Evolutionary conservation across 2,113 vertebrate species (phyloP).

Genomic region (Mesocricetus auratus): DNA sequence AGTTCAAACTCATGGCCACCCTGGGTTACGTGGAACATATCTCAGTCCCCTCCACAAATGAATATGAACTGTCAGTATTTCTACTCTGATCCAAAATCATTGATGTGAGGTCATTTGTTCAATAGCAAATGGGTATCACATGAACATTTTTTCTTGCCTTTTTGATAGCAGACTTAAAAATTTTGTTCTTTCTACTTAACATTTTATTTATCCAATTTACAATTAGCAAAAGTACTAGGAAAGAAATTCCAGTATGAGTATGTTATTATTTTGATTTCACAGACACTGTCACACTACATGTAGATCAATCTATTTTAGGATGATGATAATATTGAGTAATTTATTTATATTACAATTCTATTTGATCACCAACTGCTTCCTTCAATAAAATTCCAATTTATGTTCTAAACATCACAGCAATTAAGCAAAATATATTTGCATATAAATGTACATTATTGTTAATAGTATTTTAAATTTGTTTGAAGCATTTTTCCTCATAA

Average conservation of each 20-base stretch:
- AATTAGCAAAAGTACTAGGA: not conserved
- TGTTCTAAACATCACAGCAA: not conserved
- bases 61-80: not conserved
- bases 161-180: not conserved
- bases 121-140: not conserved
- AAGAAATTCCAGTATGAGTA: not conserved
- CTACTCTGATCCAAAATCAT: not conserved
- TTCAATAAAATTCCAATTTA: not conserved
- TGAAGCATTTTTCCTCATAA: not conserved
- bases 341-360: not conserved
- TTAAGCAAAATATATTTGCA: not conserved
- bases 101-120: not conserved
- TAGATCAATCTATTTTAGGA: not conserved
- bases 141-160: not conserved
- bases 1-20: not conserved
- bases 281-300: not conserved
- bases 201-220: not conserved
- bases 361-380: not conserved
- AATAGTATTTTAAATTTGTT: not conserved
- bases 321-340: not conserved
- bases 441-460: fast-evolving
- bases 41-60: not conserved
- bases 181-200: not conserved
- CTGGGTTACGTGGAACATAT: not conserved
- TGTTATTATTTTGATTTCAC: too few relatives aligned